These are phyloP conservation scores for Pachyseris speciosa DNA, from an alignment of 64 coral and sea anemone species.

Conservation along the genomic window DNA sequence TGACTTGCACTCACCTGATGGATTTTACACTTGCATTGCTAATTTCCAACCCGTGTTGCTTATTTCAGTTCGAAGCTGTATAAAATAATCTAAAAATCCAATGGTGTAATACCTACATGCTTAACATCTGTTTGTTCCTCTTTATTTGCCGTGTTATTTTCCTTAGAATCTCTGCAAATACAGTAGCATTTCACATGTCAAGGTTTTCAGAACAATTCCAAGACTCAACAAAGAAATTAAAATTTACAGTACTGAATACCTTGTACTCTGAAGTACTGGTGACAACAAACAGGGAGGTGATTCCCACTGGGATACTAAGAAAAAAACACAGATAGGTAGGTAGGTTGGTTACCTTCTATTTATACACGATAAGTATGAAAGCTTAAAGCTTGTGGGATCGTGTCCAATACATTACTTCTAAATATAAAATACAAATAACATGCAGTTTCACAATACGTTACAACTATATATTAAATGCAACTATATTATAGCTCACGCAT, in stretches of 20 bases:
- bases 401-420: too few relatives aligned
- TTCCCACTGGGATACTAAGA: constrained; percentile 78
- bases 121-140: not conserved
- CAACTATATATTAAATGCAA: too few relatives aligned
- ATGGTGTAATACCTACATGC: not conserved
- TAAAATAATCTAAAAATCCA: not conserved
- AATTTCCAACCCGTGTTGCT: too few relatives aligned
- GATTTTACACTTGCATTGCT: too few relatives aligned
- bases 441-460: too few relatives aligned
- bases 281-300: constrained; percentile 63
- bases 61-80: not conserved
- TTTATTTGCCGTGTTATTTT: not conserved
- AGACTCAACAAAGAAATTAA: too few relatives aligned
- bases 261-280: not conserved
- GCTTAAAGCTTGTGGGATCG: too few relatives aligned
- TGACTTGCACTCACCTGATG: too few relatives aligned
- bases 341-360: too few relatives aligned
- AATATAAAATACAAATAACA: too few relatives aligned
- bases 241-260: not conserved
- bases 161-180: not conserved
- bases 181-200: not conserved
- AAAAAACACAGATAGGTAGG: not conserved
- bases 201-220: not conserved
- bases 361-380: too few relatives aligned
- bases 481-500: too few relatives aligned